phyloP scores from a whole-genome alignment of 2,797 vertebrate species.

The Trachops cirrhosus region DNA sequence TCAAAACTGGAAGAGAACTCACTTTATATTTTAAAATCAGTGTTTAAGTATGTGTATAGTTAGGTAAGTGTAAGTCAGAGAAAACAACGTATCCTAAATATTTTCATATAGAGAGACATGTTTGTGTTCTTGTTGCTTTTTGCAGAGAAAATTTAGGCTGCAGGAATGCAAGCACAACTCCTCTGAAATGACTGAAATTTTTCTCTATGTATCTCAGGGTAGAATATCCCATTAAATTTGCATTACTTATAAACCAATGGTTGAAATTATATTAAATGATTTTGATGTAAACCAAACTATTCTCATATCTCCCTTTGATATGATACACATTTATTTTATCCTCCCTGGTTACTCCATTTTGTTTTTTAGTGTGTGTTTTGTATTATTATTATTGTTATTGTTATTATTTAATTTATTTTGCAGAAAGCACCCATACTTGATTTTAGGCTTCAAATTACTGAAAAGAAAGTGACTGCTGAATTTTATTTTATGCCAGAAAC shows the following conservation, averaged over 20 bases:
- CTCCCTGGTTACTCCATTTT: background rate
- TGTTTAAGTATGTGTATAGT: background rate
- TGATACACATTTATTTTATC: background rate
- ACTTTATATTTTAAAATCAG: slow-evolving; percentile 39
- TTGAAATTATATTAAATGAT: background rate
- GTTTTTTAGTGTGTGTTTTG: background rate
- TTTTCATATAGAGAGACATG: slow-evolving; percentile 40
- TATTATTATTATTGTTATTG: background rate
- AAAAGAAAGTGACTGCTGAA: background rate
- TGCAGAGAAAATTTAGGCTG: background rate
- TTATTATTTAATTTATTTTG: background rate
- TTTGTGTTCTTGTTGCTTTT: slow-evolving; percentile 39
- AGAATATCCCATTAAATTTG: background rate
- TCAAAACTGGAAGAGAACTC: slow-evolving; percentile 56
- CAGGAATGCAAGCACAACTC: background rate
- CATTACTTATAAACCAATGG: background rate
- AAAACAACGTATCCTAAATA: slow-evolving; percentile 42
- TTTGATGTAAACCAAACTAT: background rate
- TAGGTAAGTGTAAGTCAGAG: slow-evolving; percentile 53
- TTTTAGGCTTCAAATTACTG: background rate
- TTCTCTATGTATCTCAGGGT: background rate
- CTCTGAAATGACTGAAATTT: background rate
- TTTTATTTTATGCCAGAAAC: background rate
- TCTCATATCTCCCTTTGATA: background rate
- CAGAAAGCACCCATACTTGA: background rate